Evolutionary conservation across 2,113 vertebrate species (phyloP).

Genomic region (Megaceryle maxima): DNA sequence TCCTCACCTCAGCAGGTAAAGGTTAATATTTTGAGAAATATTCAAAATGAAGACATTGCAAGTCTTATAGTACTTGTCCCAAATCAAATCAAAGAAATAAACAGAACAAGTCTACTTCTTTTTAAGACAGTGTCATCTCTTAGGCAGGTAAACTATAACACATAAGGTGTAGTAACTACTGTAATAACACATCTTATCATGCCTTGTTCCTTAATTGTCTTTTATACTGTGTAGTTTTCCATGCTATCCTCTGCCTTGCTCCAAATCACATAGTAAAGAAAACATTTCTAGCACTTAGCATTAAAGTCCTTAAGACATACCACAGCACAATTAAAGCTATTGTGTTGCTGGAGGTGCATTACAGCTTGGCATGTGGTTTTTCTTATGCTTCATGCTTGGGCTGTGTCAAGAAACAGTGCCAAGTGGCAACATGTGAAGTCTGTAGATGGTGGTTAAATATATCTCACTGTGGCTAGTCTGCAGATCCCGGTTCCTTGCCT

Average conservation of each 20-base stretch:
- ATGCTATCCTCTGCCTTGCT: slow-evolving; percentile 50
- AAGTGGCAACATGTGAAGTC: background rate
- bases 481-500: background rate
- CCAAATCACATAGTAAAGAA: slow-evolving; percentile 68
- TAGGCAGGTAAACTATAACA: background rate
- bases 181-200: slow-evolving; percentile 21
- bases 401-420: slow-evolving; percentile 23
- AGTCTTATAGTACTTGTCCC: background rate
- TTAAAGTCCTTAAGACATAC: slow-evolving; percentile 61
- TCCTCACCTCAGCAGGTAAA: background rate
- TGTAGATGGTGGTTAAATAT: background rate
- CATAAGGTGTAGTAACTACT: background rate
- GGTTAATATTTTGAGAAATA: background rate
- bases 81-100: background rate
- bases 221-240: slow-evolving; percentile 50
- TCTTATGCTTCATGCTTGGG: slow-evolving; percentile 25
- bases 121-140: slow-evolving; percentile 3
- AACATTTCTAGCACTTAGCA: slow-evolving; percentile 56
- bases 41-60: background rate
- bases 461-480: background rate
- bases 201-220: slow-evolving; percentile 52
- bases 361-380: slow-evolving; percentile 61
- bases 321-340: slow-evolving; percentile 66
- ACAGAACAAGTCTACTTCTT: background rate
- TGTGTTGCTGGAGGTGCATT: slow-evolving; percentile 46